Evolutionary conservation across 2,888 invertebrate species (phyloP).

Genomic region (Archips crataeganus): DNA sequence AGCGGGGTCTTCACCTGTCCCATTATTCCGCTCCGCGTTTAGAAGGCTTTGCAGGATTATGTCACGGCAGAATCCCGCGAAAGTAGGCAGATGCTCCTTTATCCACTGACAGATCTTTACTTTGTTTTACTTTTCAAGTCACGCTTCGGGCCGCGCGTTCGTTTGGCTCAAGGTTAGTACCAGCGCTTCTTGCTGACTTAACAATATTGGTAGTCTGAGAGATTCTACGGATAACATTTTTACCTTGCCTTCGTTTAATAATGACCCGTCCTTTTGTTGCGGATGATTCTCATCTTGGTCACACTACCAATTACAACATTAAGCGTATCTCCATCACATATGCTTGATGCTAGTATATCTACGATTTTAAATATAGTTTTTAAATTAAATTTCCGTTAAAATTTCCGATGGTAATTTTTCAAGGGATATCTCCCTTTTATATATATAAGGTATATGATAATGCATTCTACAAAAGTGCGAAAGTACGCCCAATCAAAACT

Average conservation of each 20-base stretch:
- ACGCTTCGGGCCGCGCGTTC: constrained; percentile 49
- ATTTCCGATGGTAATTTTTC: too few species aligned
- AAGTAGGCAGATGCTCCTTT: constrained; percentile 62
- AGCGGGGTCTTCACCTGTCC: constrained; percentile 58
- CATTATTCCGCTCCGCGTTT: constrained; percentile 59
- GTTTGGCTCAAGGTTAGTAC: constrained; percentile 37
- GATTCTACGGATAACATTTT: not conserved
- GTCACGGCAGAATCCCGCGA: constrained; percentile 53
- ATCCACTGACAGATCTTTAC: constrained; percentile 60
- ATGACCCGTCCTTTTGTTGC: not conserved
- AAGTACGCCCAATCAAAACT: not conserved
- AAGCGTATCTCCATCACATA: not conserved
- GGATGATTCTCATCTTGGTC: not conserved
- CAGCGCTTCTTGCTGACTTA: constrained; percentile 36
- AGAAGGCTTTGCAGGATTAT: constrained; percentile 65
- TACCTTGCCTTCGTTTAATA: constrained; percentile 2
- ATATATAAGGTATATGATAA: too few species aligned
- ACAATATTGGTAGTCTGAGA: constrained; percentile 21
- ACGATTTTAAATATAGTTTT: too few species aligned
- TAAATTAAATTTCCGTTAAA: too few species aligned
- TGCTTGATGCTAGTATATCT: not conserved
- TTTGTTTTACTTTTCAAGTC: constrained; percentile 62
- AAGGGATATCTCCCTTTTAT: too few species aligned
- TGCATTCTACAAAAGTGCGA: too few species aligned
- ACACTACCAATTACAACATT: not conserved